Percentiles rank a stretch among this genome's conserved stretches.
These are phyloP conservation scores for Labeo calbasu DNA, from an alignment of 2,797 vertebrate genomes.

Conservation along the genomic window DNA sequence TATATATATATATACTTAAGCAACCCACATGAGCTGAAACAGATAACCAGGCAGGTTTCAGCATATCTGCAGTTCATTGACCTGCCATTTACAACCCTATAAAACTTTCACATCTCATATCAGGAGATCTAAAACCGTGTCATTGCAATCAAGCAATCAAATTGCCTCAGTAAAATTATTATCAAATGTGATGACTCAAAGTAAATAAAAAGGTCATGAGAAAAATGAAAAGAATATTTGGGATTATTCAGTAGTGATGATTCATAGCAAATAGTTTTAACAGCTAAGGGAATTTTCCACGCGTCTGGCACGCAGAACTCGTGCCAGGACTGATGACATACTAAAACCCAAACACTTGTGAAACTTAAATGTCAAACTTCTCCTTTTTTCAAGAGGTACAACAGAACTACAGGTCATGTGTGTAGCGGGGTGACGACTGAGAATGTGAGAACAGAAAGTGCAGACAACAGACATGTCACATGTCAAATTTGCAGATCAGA, in stretches of 20 bases:
- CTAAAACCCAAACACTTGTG: constrained; percentile 27
- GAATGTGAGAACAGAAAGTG: constrained; percentile 48
- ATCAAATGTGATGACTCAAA: neutral
- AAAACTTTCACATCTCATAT: constrained; percentile 22
- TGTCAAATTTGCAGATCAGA: constrained; percentile 13
- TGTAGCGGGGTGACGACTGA: neutral
- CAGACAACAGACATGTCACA: constrained; percentile 26
- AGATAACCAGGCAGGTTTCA: constrained; percentile 17
- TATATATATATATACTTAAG: too few relatives aligned
- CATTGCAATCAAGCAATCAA: constrained; percentile 11
- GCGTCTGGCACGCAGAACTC: neutral
- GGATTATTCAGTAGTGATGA: neutral
- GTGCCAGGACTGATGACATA: constrained; percentile 15
- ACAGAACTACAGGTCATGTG: constrained; percentile 10
- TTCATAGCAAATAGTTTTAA: neutral
- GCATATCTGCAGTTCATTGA: constrained; percentile 33
- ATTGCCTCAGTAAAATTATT: neutral
- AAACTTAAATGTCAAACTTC: constrained; percentile 37
- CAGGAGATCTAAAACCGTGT: neutral
- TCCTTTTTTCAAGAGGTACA: neutral
- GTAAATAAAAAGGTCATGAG: neutral
- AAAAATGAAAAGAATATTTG: neutral
- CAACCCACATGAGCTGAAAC: neutral
- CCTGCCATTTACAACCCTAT: constrained; percentile 24
- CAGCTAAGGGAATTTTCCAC: constrained; percentile 10